Evolutionary conservation across 2,888 invertebrate genomes (phyloP), one percentile per base, ranked within the genome.

Genomic region (Archips crataeganus): DNA sequence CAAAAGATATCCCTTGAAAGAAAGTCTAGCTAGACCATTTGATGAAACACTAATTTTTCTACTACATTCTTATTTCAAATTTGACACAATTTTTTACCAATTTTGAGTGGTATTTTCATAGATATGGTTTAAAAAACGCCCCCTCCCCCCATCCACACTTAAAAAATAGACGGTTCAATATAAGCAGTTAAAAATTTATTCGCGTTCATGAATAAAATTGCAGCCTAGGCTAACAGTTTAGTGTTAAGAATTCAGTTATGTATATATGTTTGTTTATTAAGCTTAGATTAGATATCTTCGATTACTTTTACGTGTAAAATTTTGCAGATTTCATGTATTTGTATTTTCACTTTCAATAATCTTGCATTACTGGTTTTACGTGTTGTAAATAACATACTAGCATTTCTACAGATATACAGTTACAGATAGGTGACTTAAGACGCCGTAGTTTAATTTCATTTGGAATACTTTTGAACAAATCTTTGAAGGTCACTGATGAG

Each of bases 351-450:
- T 39, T 60, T 11, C 2, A n/a, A 51, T 5, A 63, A 32, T 51
- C 15, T n/a, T 70, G 36, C 42, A 5, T 34, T 60, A 61, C 42
- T 65, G 34, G 65, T 61, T 63, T 54, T 23, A 34, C 60, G 34
- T 54, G 15, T 68, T 73, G 65, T 70, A 74, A 39, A 70, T 74
- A 73, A 65, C 60, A 36, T 65, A 65, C 34, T 74, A 74, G 74
- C 74, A 65, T 74, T 74, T 74, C 69, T 74, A 74, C 70, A 65
- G 15, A 42, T 65, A 65, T 70, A 69, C 42, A 45, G 59, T 15
- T 54, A 54, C 42, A 45, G 59, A 34, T 54, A 54, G 54, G 9
- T n/a, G 39, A 39, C 59, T 47, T 49, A 68, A 63, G 63, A 39
- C 8, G 47, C 63, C 9, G 45, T 45, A 57, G 15, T 23, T 54